These are phyloP conservation scores for Serranus cabrilla DNA, from an alignment of 2,797 vertebrate species.

Conservation along the genomic window DNA sequence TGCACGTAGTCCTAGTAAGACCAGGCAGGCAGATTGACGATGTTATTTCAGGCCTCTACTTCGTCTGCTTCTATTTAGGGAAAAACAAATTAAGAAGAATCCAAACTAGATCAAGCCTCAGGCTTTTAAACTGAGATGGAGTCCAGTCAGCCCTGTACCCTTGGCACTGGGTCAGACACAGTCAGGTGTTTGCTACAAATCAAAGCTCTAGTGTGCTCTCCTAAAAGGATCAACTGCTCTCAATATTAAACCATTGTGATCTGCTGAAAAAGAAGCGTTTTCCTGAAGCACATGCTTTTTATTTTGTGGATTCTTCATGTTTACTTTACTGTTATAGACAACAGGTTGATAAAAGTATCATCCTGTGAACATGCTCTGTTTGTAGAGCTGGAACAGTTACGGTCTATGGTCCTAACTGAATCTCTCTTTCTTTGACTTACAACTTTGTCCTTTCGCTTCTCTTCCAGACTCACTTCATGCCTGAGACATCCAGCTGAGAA, in stretches of 20 bases:
- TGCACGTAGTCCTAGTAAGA: not conserved
- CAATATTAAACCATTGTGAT: constrained; percentile 30
- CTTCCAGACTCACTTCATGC: not conserved
- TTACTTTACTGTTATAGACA: constrained; percentile 44
- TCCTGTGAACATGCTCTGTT: constrained; percentile 46
- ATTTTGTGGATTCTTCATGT: constrained; percentile 48
- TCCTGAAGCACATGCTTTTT: constrained; percentile 46
- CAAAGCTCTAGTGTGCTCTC: constrained; percentile 42
- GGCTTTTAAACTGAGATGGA: constrained; percentile 40
- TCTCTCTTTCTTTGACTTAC: constrained; percentile 29
- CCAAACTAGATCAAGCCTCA: constrained; percentile 22
- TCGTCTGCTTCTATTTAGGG: constrained; percentile 22
- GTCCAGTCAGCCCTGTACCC: constrained; percentile 19
- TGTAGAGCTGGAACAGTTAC: constrained; percentile 10
- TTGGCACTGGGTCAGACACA: constrained; percentile 34
- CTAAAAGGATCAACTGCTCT: constrained; percentile 29
- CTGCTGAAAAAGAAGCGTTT: constrained; percentile 19
- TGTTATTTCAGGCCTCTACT: constrained; percentile 1
- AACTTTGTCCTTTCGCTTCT: not conserved
- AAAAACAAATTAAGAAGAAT: constrained; percentile 34
- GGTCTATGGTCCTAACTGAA: constrained; percentile 27
- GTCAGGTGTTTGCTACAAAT: constrained; percentile 61
- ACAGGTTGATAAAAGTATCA: constrained; percentile 39
- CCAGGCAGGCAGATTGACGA: constrained; percentile 1
- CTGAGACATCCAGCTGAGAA: not conserved